These are phyloP conservation scores for Melanostoma scalare DNA, from an alignment of 2,888 invertebrate species.

Conservation along the genomic window DNA sequence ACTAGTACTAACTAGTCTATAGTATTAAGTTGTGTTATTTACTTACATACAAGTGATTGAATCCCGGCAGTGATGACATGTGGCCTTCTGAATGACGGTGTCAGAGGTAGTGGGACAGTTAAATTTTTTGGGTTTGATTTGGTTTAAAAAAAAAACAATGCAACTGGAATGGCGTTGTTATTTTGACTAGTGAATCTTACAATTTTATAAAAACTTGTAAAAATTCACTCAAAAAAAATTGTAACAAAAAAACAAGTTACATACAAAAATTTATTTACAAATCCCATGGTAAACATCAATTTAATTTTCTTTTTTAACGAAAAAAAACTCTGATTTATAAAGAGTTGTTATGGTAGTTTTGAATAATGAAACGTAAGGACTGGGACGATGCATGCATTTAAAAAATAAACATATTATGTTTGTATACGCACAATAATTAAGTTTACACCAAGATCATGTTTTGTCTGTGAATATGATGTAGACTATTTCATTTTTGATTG, in stretches of 20 bases:
- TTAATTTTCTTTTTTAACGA: neutral
- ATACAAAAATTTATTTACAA: conserved; percentile 49
- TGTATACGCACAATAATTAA: neutral
- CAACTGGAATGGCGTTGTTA: conserved; percentile 24
- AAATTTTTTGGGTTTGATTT: conserved; percentile 34
- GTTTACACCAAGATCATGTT: no score
- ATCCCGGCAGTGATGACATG: conserved; percentile 63
- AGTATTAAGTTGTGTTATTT: conserved; percentile 74
- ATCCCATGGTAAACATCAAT: neutral
- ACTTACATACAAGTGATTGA: conserved; percentile 67
- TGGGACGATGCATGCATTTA: conserved; percentile 1
- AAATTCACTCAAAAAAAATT: conserved; percentile 36
- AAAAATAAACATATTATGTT: neutral
- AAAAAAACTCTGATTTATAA: conserved; percentile 40
- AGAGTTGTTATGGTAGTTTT: conserved; percentile 31
- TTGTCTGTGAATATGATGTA: no score
- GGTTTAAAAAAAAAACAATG: conserved; percentile 38
- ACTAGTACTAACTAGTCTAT: conserved; percentile 42
- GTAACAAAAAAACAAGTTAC: conserved; percentile 7
- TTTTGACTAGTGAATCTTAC: conserved; percentile 23
- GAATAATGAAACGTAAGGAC: neutral
- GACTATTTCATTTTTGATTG: no score
- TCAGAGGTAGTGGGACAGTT: conserved; percentile 57
- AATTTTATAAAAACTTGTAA: conserved; percentile 20
- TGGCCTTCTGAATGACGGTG: conserved; percentile 69